A percentile compares a stretch with the other conserved stretches of the same genome.
Evolutionary conservation across 1,140 invertebrate genomes (phyloP).

Genomic region (Macrobrachium nipponense): DNA sequence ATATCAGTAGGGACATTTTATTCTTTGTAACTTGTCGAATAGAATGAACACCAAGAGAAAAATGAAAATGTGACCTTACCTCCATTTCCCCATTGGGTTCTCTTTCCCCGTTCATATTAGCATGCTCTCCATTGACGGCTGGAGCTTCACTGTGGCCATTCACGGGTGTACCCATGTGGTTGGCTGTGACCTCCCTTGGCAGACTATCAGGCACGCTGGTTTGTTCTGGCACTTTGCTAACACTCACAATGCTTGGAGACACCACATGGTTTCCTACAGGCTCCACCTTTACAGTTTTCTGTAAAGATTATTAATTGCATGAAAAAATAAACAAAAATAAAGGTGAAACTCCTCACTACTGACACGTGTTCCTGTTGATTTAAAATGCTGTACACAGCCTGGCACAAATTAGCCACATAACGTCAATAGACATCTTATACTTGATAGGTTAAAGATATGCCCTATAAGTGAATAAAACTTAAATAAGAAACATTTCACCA

Average conservation of each 20-base stretch:
- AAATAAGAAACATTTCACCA: too few relatives aligned
- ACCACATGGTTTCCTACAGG: constrained; percentile 48
- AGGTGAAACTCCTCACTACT: too few relatives aligned
- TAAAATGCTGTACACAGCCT: too few relatives aligned
- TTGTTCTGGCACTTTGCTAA: not conserved
- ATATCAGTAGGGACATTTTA: not conserved
- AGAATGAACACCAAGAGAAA: not conserved
- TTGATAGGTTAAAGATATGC: too few relatives aligned
- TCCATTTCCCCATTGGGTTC: constrained; percentile 50
- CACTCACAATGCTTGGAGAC: not conserved
- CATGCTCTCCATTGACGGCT: constrained; percentile 45
- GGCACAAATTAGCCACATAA: too few relatives aligned
- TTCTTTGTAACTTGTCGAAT: too few relatives aligned
- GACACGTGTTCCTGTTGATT: too few relatives aligned
- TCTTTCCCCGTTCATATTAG: constrained; percentile 40
- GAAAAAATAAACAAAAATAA: too few relatives aligned
- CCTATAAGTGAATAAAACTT: too few relatives aligned
- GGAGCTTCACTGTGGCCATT: constrained; percentile 29
- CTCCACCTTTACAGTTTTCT: constrained; percentile 38
- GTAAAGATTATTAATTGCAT: not conserved
- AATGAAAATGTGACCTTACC: constrained; percentile 11
- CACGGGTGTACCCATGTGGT: constrained; percentile 35
- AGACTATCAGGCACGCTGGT: not conserved
- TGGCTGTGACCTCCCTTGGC: constrained; percentile 26
- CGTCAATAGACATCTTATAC: too few relatives aligned